phyloP scores from a whole-genome alignment of 2,113 vertebrate genomes.

The Larimichthys polyactis region DNA sequence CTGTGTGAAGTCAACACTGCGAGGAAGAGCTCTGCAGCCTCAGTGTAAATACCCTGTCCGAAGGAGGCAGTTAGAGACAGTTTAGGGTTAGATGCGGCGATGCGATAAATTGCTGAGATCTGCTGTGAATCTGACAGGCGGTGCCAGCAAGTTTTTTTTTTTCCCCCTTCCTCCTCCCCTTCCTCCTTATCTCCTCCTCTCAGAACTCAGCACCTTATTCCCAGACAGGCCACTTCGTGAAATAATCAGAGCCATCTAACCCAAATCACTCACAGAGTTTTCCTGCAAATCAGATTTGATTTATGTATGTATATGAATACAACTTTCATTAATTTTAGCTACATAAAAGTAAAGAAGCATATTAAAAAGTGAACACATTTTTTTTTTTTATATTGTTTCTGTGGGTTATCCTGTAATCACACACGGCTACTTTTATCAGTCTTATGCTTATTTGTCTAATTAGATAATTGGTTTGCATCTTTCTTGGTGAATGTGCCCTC shows the following conservation, averaged over 20 bases:
- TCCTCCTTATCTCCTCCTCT: constrained; percentile 39
- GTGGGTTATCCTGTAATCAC: neutral
- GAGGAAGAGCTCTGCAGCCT: constrained; percentile 12
- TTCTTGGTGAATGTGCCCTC: neutral
- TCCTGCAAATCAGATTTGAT: neutral
- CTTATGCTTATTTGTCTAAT: neutral
- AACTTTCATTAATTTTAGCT: neutral
- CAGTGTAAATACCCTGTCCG: neutral
- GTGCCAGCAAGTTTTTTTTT: constrained; percentile 57
- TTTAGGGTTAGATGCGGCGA: constrained; percentile 60
- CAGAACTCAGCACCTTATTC: constrained; percentile 27
- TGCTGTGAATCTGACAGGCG: constrained; percentile 66
- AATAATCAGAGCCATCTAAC: neutral
- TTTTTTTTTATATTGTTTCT: neutral
- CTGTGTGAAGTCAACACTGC: constrained; percentile 15
- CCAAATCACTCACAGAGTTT: neutral
- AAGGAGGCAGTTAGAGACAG: constrained; percentile 29
- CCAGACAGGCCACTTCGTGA: constrained; percentile 2
- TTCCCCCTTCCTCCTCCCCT: constrained; percentile 41
- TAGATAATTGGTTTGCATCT: neutral
- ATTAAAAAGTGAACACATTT: neutral
- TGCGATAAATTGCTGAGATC: constrained; percentile 65
- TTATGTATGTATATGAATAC: no score
- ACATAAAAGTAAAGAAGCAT: neutral
- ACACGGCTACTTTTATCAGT: neutral